phyloP scores from a whole-genome alignment of 2,888 invertebrate genomes.

The Xylophagus ater region DNA sequence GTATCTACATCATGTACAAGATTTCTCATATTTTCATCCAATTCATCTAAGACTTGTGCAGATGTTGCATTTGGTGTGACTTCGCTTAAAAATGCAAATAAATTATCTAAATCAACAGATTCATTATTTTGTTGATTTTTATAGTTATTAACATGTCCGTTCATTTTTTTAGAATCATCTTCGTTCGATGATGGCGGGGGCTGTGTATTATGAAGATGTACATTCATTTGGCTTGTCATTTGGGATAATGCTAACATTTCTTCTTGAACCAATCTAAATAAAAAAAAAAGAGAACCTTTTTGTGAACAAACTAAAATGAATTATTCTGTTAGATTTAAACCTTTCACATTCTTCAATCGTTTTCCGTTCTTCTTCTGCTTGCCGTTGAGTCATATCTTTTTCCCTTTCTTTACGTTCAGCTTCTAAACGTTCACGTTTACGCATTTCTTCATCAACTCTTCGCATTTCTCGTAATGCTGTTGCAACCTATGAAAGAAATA shows the following conservation, averaged over 20 bases:
- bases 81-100: conserved; percentile 82
- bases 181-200: conserved; percentile 20
- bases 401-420: conserved; percentile 55
- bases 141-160: too few species aligned
- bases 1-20: conserved; percentile 71
- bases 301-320: conserved; percentile 1
- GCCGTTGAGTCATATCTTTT: conserved; percentile 41
- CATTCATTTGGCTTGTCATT: conserved; percentile 60
- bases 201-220: conserved; percentile 38
- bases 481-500: conserved; percentile 45
- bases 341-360: conserved; percentile 54
- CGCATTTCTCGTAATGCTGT: conserved; percentile 78
- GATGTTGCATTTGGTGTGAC: conserved; percentile 49
- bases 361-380: conserved; percentile 40
- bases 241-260: conserved; percentile 60
- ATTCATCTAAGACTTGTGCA: conserved; percentile 65
- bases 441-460: conserved; percentile 75
- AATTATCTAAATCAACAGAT: conserved; percentile 76
- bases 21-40: conserved; percentile 73
- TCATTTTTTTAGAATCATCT: conserved; percentile 17
- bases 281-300: not conserved
- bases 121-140: conserved; percentile 45
- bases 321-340: conserved; percentile 32
- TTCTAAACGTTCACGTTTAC: conserved; percentile 59
- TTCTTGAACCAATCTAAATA: conserved; percentile 52